A percentile compares a stretch with the other conserved stretches of the same genome.
phyloP scores from a whole-genome alignment of 2,797 vertebrate genomes.

The Sternotherus odoratus region DNA sequence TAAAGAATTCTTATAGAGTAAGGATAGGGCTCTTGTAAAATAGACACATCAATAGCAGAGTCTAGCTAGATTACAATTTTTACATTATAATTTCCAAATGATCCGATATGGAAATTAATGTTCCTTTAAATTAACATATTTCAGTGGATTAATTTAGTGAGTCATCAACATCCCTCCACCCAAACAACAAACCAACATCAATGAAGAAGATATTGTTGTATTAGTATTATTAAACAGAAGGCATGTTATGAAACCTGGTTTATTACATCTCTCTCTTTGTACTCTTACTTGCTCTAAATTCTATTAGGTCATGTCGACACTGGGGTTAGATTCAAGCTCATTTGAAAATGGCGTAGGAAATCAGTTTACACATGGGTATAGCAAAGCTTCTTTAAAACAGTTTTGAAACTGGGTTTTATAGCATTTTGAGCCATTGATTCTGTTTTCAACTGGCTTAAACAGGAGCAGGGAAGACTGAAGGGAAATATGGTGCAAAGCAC shows the following conservation, averaged over 20 bases:
- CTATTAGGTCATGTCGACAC: background rate
- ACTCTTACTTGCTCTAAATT: no score
- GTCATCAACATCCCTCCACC: background rate
- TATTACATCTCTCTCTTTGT: no score
- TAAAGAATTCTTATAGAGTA: background rate
- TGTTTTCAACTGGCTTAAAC: constrained; percentile 13
- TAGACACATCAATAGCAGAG: background rate
- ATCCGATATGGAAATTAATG: background rate
- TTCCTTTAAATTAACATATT: constrained; percentile 45
- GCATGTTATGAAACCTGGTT: background rate
- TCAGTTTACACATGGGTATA: background rate
- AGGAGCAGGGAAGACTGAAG: background rate
- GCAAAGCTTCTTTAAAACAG: background rate
- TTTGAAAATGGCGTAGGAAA: constrained; percentile 18
- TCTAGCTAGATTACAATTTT: background rate
- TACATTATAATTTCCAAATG: background rate
- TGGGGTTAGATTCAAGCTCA: background rate
- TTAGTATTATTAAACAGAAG: background rate
- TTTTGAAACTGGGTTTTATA: background rate
- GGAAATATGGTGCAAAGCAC: background rate
- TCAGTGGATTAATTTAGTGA: constrained; percentile 25
- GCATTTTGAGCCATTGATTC: background rate
- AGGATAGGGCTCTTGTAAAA: background rate
- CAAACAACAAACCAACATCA: background rate
- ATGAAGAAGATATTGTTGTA: background rate